Conservation (phyloP, 2,888 invertebrate species). For the Cantharis flavilabris region DNA sequence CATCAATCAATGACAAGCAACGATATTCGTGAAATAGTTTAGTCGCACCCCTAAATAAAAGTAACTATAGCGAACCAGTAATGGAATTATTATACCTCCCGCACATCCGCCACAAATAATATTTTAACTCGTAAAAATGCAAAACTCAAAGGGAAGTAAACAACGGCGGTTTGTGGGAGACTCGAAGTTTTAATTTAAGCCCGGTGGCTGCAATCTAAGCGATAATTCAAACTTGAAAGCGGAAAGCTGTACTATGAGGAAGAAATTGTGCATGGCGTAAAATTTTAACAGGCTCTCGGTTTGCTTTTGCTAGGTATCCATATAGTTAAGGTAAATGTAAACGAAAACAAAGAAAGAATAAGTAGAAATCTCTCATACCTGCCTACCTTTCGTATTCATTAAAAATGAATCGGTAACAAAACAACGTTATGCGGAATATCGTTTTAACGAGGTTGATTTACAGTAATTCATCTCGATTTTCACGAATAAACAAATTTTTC, state of each 20-base stretch:
- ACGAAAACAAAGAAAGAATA: constrained; percentile 25
- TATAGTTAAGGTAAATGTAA: constrained; percentile 16
- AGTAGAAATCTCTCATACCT: constrained; percentile 16
- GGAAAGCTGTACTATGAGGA: constrained; percentile 31
- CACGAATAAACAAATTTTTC: constrained; percentile 6
- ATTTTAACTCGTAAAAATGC: constrained; percentile 33
- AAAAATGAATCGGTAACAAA: constrained; percentile 28
- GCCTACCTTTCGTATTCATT: constrained; percentile 16
- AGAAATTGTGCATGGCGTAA: constrained; percentile 37
- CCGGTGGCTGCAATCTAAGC: constrained; percentile 25
- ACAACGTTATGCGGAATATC: constrained; percentile 27
- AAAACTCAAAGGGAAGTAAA: constrained; percentile 31
- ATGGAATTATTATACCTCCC: constrained; percentile 31
- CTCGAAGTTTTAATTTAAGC: constrained; percentile 25
- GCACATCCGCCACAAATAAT: constrained; percentile 26
- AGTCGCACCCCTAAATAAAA: constrained; percentile 8
- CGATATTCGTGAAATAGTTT: constrained; percentile 8
- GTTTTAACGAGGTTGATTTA: constrained; percentile 33
- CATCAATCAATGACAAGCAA: constrained; percentile 17
- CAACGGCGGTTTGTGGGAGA: constrained; percentile 27
- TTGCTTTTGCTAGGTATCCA: constrained; percentile 20
- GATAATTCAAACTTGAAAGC: constrained; percentile 31
- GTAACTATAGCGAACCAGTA: constrained; percentile 8
- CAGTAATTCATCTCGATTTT: constrained; percentile 15
- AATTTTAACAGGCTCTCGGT: constrained; percentile 34